Evolutionary conservation across 2,888 invertebrate genomes (phyloP), one percentile per base, ranked within the genome.

Genomic region (Acronicta aceris): DNA sequence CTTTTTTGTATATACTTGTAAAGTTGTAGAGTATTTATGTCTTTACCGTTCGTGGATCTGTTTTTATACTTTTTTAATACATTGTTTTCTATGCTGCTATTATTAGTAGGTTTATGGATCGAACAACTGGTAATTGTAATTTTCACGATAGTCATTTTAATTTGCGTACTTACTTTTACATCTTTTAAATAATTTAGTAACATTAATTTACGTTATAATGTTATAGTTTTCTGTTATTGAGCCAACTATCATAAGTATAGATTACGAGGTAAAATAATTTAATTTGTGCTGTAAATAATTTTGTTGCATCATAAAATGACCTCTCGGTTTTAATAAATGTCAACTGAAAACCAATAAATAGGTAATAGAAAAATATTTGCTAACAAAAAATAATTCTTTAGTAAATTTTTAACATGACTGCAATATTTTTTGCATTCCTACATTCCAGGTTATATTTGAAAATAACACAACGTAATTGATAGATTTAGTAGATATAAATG

Each of bases 1-100:
- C 64, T 74, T 84, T 84, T 91, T 89, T 94, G 92, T 94, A 94
- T 85, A 93, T 93, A 92, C 84, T 86, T 94, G 94, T 94, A 94
- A 85, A 93, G 91, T 90, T 89, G 81, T 94, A 93, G 89, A 84
- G 83, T 89, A 88, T 85, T 75, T 88, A 74, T 77, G 83, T 84
- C 77, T 86, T 87, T 84, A 81, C 81, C 76, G 70, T 85, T 88
- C 82, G 88, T 89, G 89, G 89, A 89, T 90, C 84, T 91, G 89
- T 88, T 88, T 87, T 84, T 87, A 82, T 84, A 83, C 81, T 85
- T 88, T 88, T 86, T 85, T 85, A 77, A 71, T 71, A 66, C 61
- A 53, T 58, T 65, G 55, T 74, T 74, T 74, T 68, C 64, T 71
- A 64, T 61, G 46, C 63, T 73, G 58, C 58, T 73, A 61, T 52